Evolutionary conservation across 2,888 invertebrate genomes (phyloP).

Genomic region (Tiliacea aurago): DNA sequence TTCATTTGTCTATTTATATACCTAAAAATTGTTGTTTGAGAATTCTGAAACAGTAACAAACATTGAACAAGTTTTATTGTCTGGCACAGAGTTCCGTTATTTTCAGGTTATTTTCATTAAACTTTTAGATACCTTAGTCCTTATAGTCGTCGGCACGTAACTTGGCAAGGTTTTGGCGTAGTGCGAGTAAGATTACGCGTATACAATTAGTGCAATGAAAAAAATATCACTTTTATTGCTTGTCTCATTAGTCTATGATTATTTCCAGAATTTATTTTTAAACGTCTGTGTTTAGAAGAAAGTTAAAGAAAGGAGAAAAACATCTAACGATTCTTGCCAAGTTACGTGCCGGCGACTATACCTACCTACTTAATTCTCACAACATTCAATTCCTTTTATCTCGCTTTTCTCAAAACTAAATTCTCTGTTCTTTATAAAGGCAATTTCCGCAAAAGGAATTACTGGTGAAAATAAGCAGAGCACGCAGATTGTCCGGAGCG

Average conservation of each 20-base stretch:
- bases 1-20: neutral
- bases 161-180: no score
- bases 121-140: neutral
- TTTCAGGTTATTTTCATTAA: neutral
- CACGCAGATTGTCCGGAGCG: constrained; percentile 90
- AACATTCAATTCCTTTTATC: constrained; percentile 72
- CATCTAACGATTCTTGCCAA: no score
- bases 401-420: constrained; percentile 80
- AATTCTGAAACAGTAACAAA: neutral
- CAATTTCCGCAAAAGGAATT: constrained; percentile 90
- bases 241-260: no score
- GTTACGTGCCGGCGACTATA: no score
- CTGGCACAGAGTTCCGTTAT: neutral
- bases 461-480: constrained; percentile 90
- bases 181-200: no score
- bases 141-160: no score
- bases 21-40: neutral
- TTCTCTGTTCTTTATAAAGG: constrained; percentile 88
- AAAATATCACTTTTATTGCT: no score
- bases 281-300: no score
- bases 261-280: no score
- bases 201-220: no score
- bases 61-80: neutral
- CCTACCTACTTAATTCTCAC: constrained; percentile 13
- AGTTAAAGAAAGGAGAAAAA: no score